Base-by-base conservation (phyloP, 2,888 invertebrate species). In the Cheilosia vernalis region DNA sequence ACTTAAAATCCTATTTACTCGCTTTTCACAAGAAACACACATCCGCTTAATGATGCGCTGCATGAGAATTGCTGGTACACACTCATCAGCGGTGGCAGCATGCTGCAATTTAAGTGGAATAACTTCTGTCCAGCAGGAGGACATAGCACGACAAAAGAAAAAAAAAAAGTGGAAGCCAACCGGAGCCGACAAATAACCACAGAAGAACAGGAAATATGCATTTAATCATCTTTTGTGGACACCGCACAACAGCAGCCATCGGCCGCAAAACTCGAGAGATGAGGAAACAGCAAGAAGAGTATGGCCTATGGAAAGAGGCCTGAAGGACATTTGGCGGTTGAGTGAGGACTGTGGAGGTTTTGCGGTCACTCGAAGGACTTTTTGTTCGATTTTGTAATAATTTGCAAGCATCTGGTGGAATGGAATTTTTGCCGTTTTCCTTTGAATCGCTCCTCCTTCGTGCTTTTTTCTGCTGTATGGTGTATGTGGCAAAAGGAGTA, bases 321-420 rank as follows among this genome's bases (percentile, higher is more conserved):
- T 81, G 85, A 85, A 85, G 85, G 85, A 85, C 85, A 81, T 85
- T 81, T 81, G 76, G 76, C 53, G 80, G 81, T 72, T 77, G 72
- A 77, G 40, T 72, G 72, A 72, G 30, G 72, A 77, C 30, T 72
- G 72, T 67, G 30, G 77, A 49, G 72, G 55, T 76, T 80, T 55
- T 76, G 76, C 7, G 85, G 85, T 85, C 77, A 56, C 21, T 30
- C 33, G 40, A 58, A 84, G 84, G 79, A 80, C 73, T 80, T 80
- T 74, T 74, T 53, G 27, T 27, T 33, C 33, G 42, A n/a, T 63
- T 83, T 70, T 74, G 79, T 63, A 79, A 84, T 80, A 84, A 84
- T 80, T 84, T 80, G 64, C 69, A 70, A 80, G 69, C 84, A 84
- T 84, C 80, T 84, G 84, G 74, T 64, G 64, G 74, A 80, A 70